Evolutionary conservation across 2,113 vertebrate species (phyloP).

Genomic region (Polypterus bichir): DNA sequence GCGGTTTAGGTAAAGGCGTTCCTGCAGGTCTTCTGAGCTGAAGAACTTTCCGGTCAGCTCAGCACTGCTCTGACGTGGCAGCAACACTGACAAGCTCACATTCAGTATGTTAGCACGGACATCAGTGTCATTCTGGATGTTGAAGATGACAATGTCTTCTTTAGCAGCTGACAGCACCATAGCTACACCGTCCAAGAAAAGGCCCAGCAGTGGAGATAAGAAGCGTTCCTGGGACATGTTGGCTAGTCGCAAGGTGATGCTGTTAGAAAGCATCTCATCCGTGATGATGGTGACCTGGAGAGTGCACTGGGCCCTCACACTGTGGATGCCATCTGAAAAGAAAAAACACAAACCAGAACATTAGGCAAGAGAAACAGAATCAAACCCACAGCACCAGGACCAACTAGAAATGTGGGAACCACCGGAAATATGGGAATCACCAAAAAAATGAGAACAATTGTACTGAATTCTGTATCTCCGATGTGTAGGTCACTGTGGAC

Average conservation of each 20-base stretch:
- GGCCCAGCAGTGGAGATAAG: constrained; percentile 73
- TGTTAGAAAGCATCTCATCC: constrained; percentile 91
- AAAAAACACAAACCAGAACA: background rate
- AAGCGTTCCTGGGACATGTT: constrained; percentile 87
- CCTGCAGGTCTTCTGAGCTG: constrained; percentile 84
- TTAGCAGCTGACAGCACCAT: constrained; percentile 67
- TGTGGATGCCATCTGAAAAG: constrained; percentile 71
- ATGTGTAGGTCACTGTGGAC: too few species aligned
- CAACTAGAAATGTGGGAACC: too few species aligned
- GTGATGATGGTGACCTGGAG: constrained; percentile 89
- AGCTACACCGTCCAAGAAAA: constrained; percentile 82
- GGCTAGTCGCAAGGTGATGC: constrained; percentile 82
- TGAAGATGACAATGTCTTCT: constrained; percentile 78
- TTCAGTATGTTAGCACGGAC: constrained; percentile 79
- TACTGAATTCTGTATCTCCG: too few species aligned
- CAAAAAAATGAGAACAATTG: too few species aligned
- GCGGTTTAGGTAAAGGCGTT: constrained; percentile 86
- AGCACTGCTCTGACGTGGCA: constrained; percentile 25
- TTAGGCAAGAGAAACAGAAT: too few species aligned
- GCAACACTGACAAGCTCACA: constrained; percentile 77
- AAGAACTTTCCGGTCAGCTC: constrained; percentile 46
- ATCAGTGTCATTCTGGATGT: constrained; percentile 80
- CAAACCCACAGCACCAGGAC: too few species aligned
- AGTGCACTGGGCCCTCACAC: constrained; percentile 73
- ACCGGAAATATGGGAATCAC: too few species aligned